Percentiles rank a stretch among this genome's conserved stretches.
phyloP scores from a whole-genome alignment of 2,888 invertebrate species.

The Oxyteleia sp. region DNA sequence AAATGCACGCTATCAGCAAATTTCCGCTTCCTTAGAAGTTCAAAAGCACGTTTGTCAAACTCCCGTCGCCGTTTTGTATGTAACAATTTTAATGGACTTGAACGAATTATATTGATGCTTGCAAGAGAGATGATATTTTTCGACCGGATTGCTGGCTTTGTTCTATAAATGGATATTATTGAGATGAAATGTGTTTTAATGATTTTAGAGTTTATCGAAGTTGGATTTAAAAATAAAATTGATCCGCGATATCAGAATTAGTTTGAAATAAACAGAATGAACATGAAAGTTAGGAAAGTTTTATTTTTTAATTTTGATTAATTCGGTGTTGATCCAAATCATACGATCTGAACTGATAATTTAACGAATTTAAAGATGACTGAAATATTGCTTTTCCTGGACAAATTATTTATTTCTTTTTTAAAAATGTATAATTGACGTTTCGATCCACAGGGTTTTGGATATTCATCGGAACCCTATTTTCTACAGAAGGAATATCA shows the following conservation, averaged over 20 bases:
- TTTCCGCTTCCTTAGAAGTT: slow-evolving; percentile 53
- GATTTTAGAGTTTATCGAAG: not conserved
- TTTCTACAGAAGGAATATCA: no score
- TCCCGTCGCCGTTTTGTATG: slow-evolving; percentile 49
- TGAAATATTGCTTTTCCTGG: no score
- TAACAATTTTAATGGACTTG: slow-evolving; percentile 55
- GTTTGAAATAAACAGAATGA: not conserved
- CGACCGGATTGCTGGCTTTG: slow-evolving; percentile 33
- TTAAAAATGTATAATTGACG: no score
- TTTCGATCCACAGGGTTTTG: no score
- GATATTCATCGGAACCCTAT: no score
- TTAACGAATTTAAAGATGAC: no score
- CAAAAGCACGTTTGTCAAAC: slow-evolving; percentile 59
- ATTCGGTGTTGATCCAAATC: no score
- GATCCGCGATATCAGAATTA: slow-evolving; percentile 1
- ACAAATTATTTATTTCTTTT: no score
- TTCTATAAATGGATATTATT: slow-evolving; percentile 27
- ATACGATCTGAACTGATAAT: no score
- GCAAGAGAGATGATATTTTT: not conserved
- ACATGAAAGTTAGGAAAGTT: no score
- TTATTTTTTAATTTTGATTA: no score
- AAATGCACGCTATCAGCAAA: slow-evolving; percentile 66
- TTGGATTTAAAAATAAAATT: slow-evolving; percentile 7
- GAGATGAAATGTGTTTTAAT: not conserved
- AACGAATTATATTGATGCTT: slow-evolving; percentile 41